These are phyloP conservation scores for Lasiurus borealis DNA, from an alignment of 2,113 vertebrate genomes.

Conservation along the genomic window DNA sequence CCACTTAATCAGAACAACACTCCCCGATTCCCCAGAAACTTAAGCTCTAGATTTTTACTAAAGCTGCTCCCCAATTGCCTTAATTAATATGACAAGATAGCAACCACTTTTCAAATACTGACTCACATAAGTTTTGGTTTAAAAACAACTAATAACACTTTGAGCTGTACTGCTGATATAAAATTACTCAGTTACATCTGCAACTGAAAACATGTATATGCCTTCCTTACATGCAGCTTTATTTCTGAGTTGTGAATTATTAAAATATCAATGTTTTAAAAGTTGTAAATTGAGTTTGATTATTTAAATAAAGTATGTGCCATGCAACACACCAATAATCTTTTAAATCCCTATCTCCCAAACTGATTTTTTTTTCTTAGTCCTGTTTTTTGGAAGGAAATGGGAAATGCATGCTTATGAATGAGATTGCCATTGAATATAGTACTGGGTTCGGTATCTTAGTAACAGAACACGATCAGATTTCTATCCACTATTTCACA, in stretches of 20 bases:
- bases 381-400: neutral
- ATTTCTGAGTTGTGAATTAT: slow-evolving; percentile 14
- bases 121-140: neutral
- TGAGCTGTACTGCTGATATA: neutral
- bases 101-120: slow-evolving; percentile 1
- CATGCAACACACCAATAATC: neutral
- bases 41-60: slow-evolving; percentile 17
- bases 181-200: neutral
- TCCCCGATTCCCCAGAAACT: neutral
- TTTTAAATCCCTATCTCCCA: neutral
- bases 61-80: neutral
- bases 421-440: neutral
- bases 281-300: neutral
- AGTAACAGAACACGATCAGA: neutral
- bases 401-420: neutral
- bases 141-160: neutral
- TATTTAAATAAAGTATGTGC: slow-evolving; percentile 36
- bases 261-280: slow-evolving; percentile 48
- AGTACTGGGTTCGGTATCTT: neutral
- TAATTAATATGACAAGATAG: slow-evolving; percentile 10
- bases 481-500: neutral
- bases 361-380: neutral
- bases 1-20: slow-evolving; percentile 26
- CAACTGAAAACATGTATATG: neutral
- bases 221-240: neutral